phyloP scores from a whole-genome alignment of 2,797 vertebrate genomes.

The Pogoniulus pusillus region DNA sequence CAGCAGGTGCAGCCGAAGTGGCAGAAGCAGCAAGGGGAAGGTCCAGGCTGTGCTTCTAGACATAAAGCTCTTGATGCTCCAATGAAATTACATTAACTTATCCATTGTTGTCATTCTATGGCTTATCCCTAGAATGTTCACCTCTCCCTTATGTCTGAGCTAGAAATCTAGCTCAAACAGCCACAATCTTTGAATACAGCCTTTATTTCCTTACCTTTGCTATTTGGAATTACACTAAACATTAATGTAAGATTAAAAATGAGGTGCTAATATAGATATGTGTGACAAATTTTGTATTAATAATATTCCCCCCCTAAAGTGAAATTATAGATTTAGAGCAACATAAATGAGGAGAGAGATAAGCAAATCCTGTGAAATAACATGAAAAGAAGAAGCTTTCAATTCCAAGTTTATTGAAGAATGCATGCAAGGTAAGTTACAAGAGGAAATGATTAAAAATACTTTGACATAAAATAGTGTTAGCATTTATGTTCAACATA shows the following conservation, averaged over 20 bases:
- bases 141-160: too few relatives aligned
- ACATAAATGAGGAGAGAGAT: neutral
- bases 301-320: neutral
- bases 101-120: too few relatives aligned
- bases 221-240: neutral
- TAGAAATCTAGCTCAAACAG: too few relatives aligned
- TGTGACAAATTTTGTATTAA: neutral
- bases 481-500: neutral
- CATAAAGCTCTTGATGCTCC: too few relatives aligned
- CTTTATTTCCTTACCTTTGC: neutral
- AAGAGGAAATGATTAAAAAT: neutral
- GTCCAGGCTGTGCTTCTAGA: too few relatives aligned
- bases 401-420: neutral
- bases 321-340: neutral
- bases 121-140: too few relatives aligned
- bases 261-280: neutral
- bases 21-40: too few relatives aligned
- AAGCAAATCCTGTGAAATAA: neutral
- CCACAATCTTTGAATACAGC: neutral
- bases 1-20: too few relatives aligned
- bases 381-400: neutral
- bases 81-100: too few relatives aligned
- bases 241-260: conserved; percentile 15
- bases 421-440: neutral
- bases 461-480: neutral